Evolutionary conservation across 2,888 invertebrate genomes (phyloP), one percentile per base, ranked within the genome.

Genomic region (Dioctria linearis): DNA sequence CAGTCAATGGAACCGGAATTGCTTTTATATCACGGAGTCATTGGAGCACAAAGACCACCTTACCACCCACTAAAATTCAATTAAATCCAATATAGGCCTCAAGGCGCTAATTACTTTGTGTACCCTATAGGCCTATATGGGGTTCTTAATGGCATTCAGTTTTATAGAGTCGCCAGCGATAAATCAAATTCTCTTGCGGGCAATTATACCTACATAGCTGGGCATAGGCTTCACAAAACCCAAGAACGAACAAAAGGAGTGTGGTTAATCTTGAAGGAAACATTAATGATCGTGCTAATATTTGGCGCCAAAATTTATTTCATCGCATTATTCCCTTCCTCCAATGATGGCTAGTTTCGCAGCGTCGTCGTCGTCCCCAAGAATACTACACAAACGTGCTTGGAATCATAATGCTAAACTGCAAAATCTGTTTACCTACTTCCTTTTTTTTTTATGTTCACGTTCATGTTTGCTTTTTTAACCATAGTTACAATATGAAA

Each of bases 21-120:
- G 8, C 46, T 25, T 25, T 25, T 25, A 46, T 46, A 46, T 8
- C 46, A 46, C 2, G 46, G 25, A 25, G 25, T 25, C 25, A 25
- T 25, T 25, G 25, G 25, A 1, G 25, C 25, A 25, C 25, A 25
- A 25, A 46, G 46, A 46, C 46, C 46, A 8, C 46, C 46, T 46
- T 67, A 46, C 67, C 67, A 67, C 67, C 67, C 67, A 67, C 67
- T 46, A 67, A 67, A 67, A 67, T 67, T 67, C 67, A 67, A 67
- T 67, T 67, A 67, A 67, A 67, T 67, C 67, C 67, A 46, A 42
- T 25, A n/a, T n/a, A 46, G 67, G 67, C 67, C 67, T 46, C 42
- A 8, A 46, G 67, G 67, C 67, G 67, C 43, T 67, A 67, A 67
- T 67, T 67, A 67, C 67, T 67, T 67, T 67, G n/a, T n/a, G 46